Conservation (phyloP, 2,888 invertebrate genomes). For the Mayetiola destructor region DNA sequence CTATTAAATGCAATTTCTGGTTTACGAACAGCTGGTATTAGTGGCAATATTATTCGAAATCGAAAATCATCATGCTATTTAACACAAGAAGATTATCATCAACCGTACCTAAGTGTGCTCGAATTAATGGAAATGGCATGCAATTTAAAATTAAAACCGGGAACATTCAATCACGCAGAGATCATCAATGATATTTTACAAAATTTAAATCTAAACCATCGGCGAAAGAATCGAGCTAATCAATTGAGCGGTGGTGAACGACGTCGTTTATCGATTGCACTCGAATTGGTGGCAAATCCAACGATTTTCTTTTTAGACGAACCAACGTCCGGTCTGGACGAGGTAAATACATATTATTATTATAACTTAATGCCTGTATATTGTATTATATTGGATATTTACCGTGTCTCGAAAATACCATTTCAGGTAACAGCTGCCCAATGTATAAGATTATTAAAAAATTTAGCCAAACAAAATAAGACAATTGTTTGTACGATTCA, state of each 20-base stretch:
- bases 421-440: constrained; percentile 49
- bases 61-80: constrained; percentile 67
- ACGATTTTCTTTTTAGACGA: constrained; percentile 73
- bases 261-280: constrained; percentile 63
- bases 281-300: constrained; percentile 72
- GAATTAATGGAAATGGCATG: constrained; percentile 70
- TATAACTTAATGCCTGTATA: not conserved
- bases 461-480: constrained; percentile 46
- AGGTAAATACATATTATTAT: too few species aligned
- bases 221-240: constrained; percentile 33
- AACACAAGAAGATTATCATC: constrained; percentile 60
- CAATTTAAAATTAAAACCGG: constrained; percentile 46
- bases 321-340: constrained; percentile 59
- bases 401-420: too few species aligned
- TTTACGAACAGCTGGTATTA: constrained; percentile 51
- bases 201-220: constrained; percentile 31
- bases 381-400: not conserved
- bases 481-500: constrained; percentile 58
- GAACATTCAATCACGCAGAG: constrained; percentile 21
- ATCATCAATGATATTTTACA: constrained; percentile 30
- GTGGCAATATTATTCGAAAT: constrained; percentile 54
- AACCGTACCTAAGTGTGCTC: constrained; percentile 54
- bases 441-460: constrained; percentile 42
- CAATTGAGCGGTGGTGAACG: constrained; percentile 64
- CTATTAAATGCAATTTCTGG: constrained; percentile 63